These are phyloP conservation scores for Lissonota sp. DNA, from an alignment of 2,888 invertebrate genomes.

Conservation along the genomic window DNA sequence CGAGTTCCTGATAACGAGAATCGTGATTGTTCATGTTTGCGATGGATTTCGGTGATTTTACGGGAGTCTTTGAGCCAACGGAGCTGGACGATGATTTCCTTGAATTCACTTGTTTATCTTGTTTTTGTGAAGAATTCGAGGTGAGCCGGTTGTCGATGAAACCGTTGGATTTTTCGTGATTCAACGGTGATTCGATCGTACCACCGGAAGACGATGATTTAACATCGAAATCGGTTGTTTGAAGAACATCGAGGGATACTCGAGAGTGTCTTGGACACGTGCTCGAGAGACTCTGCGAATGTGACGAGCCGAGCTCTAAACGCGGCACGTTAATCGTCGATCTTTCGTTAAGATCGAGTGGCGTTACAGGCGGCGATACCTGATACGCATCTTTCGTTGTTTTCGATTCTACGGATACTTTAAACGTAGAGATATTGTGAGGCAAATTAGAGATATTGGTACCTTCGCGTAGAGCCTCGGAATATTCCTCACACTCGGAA, in stretches of 20 bases:
- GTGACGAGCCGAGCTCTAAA: slow-evolving; percentile 74
- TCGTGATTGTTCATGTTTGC: slow-evolving; percentile 20
- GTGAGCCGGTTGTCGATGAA: slow-evolving; percentile 20
- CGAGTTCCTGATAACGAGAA: slow-evolving; percentile 67
- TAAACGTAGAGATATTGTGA: slow-evolving; percentile 76
- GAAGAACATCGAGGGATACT: slow-evolving; percentile 65
- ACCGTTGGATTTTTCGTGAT: slow-evolving; percentile 50
- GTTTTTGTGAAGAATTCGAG: slow-evolving; percentile 37
- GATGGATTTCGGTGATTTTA: slow-evolving; percentile 36
- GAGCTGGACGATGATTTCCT: slow-evolving; percentile 32
- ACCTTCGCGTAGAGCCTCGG: slow-evolving; percentile 75
- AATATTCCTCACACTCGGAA: slow-evolving; percentile 88
- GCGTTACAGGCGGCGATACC: slow-evolving; percentile 49
- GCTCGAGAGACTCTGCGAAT: slow-evolving; percentile 70
- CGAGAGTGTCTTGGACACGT: slow-evolving; percentile 66
- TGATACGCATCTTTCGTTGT: slow-evolving; percentile 65
- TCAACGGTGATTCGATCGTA: slow-evolving; percentile 39
- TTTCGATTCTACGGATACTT: slow-evolving; percentile 54
- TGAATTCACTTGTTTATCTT: slow-evolving; percentile 12
- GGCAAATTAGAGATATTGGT: slow-evolving; percentile 71
- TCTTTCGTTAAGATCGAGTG: slow-evolving; percentile 63
- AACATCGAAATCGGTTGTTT: slow-evolving; percentile 65
- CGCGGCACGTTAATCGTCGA: slow-evolving; percentile 73
- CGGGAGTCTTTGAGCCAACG: slow-evolving; percentile 21
- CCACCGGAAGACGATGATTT: slow-evolving; percentile 65